These are phyloP conservation scores for Dromas ardeola DNA, from an alignment of 2,113 vertebrate species.

Conservation along the genomic window DNA sequence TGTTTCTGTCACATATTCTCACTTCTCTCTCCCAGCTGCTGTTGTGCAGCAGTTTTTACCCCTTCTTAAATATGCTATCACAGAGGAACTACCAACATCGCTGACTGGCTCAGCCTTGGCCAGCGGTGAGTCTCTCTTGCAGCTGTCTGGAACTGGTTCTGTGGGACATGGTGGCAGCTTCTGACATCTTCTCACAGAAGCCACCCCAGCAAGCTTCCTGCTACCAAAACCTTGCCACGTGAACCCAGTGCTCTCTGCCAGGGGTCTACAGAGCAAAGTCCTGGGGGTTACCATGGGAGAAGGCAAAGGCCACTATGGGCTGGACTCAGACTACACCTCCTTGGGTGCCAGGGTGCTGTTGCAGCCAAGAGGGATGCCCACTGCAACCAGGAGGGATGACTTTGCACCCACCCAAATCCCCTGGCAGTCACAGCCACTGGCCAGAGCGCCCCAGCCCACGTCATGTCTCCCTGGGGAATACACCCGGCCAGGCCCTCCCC, in stretches of 20 bases:
- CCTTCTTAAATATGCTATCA: background rate
- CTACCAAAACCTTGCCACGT: background rate
- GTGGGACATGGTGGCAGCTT: background rate
- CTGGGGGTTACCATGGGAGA: background rate
- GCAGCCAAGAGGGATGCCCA: background rate
- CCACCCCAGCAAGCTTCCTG: background rate
- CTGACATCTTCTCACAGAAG: background rate
- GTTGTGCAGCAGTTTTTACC: background rate
- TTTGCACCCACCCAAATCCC: background rate
- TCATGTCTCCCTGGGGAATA: background rate
- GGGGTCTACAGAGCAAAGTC: background rate
- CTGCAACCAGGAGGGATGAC: background rate
- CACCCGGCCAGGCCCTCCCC: background rate
- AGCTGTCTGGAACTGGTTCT: background rate
- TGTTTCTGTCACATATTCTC: background rate
- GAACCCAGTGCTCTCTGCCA: background rate
- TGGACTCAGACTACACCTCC: background rate
- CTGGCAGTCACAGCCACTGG: background rate
- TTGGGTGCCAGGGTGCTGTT: background rate
- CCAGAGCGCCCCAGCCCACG: background rate
- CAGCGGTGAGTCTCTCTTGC: background rate
- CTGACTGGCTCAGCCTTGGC: background rate
- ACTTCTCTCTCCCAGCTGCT: background rate
- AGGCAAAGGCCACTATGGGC: background rate
- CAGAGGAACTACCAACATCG: background rate